Evolutionary conservation across 2,113 vertebrate species (phyloP).

Genomic region (Ammodramus savannarum): DNA sequence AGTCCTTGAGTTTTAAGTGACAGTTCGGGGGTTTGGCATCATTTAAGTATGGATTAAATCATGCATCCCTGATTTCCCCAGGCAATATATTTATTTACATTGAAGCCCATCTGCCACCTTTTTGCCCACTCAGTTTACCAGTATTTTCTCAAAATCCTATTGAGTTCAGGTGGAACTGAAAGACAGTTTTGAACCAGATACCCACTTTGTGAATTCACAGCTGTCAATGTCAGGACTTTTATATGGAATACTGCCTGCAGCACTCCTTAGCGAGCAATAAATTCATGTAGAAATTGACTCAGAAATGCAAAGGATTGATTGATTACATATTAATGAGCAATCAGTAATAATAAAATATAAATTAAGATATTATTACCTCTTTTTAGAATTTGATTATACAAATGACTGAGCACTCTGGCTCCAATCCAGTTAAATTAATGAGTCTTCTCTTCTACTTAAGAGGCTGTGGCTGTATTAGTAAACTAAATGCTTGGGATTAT

Average conservation of each 20-base stretch:
- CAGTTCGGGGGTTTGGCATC: not conserved
- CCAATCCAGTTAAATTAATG: constrained; percentile 39
- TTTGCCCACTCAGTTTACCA: not conserved
- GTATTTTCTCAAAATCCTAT: not conserved
- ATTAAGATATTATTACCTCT: constrained; percentile 58
- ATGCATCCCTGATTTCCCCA: not conserved
- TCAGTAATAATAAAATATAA: constrained; percentile 63
- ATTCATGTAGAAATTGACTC: constrained; percentile 4
- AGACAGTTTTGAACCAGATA: constrained; percentile 29
- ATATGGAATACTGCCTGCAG: not conserved
- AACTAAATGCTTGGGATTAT: constrained; percentile 12
- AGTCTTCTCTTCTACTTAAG: constrained; percentile 8
- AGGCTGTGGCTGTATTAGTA: not conserved
- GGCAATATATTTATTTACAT: not conserved
- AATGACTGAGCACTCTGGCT: constrained; percentile 51
- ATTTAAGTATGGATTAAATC: not conserved
- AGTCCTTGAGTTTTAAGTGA: not conserved
- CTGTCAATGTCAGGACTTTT: constrained; percentile 34
- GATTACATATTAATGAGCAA: constrained; percentile 58
- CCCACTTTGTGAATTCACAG: not conserved
- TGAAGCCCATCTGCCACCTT: not conserved
- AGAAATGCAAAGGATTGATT: constrained; percentile 49
- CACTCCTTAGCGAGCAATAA: constrained; percentile 5
- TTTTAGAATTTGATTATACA: constrained; percentile 60
- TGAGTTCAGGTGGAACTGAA: not conserved